Base-by-base conservation (phyloP, 1,140 invertebrate genomes). In the Pogonognathellus flavescens region DNA sequence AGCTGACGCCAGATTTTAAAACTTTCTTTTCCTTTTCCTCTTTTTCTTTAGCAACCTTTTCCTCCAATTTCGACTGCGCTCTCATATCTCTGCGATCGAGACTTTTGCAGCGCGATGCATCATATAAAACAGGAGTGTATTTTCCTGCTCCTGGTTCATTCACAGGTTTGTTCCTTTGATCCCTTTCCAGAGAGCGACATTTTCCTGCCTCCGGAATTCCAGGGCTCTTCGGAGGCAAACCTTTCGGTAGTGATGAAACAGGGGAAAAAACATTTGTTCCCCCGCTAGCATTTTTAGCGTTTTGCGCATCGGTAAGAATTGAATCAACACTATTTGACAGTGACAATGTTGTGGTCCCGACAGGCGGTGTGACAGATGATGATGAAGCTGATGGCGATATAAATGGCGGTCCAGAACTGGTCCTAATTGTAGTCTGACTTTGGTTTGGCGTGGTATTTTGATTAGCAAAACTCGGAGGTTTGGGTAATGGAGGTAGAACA, bases 361-460 rank as follows among this genome's bases (percentile, higher is more conserved):
- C 52, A 52, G 76, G 53, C 10, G 82, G 81, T 50, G 53, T 76
- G 11, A 72, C 13, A 18, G 83, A 25, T 3, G 81, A 60, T 7
- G 62, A 20, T 14, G 50, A 25, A 50, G 55, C 72, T 0, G 82
- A 80, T 52, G 88, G 86, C 1, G 88, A 88, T n/a, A 88, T 86
- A 80, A 88, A 88, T 52, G 88, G 88, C 0, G 88, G 88, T 0
- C 88, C 88, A 18, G 88, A 88, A 85, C 85, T 88, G 16, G 87
- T 88, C 50, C 86, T 70, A 50, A 52, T 82, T 7, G n/a, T 9
- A 70, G 66, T 55, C 25, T 62, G 57, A 50, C 55, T 60, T 41
- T 62, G 57, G 16, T 25, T 66, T 60, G 72, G 22, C 25, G 25
- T 84, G 70, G 59, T n/a, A 80, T 14, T 82, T 80, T 49, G 80